Evolutionary conservation across 2,113 vertebrate species (phyloP).

Genomic region (Brachyhypopomus gauderio): DNA sequence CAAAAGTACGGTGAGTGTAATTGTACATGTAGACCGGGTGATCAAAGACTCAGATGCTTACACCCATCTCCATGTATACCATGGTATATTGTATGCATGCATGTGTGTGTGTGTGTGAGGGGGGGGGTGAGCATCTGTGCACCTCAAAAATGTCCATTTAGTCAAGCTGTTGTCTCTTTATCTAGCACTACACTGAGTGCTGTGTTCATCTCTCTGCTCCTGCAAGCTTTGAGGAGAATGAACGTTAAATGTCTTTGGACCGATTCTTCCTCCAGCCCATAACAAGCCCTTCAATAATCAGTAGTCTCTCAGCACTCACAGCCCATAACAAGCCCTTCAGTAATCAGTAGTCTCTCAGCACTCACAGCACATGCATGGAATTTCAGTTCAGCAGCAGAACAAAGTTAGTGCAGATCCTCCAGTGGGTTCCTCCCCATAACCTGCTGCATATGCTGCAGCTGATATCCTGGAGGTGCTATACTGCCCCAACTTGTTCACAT

Average conservation of each 20-base stretch:
- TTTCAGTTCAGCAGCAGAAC: slow-evolving; percentile 32
- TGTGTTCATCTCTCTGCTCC: neutral
- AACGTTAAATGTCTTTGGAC: neutral
- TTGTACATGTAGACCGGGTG: slow-evolving; percentile 20
- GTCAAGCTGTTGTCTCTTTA: neutral
- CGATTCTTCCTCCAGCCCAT: neutral
- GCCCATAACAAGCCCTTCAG: slow-evolving; percentile 10
- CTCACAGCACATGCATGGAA: neutral
- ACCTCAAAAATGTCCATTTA: slow-evolving; percentile 4
- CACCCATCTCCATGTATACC: slow-evolving; percentile 59
- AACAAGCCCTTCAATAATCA: neutral
- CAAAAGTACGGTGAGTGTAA: slow-evolving; percentile 47
- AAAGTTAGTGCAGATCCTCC: slow-evolving; percentile 18
- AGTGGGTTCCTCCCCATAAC: slow-evolving; percentile 45
- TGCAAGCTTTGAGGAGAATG: neutral
- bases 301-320: too few relatives aligned
- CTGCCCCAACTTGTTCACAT: slow-evolving; percentile 15
- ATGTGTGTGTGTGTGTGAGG: slow-evolving; percentile 41
- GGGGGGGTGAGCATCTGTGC: neutral
- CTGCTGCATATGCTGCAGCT: slow-evolving; percentile 34
- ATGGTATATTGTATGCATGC: slow-evolving; percentile 9
- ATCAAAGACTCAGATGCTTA: slow-evolving; percentile 52
- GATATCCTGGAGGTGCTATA: slow-evolving; percentile 38
- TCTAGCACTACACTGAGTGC: slow-evolving; percentile 6
- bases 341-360: slow-evolving; percentile 21